Evolutionary conservation across 2,888 invertebrate species (phyloP).

Genomic region (Eilema sororculum): DNA sequence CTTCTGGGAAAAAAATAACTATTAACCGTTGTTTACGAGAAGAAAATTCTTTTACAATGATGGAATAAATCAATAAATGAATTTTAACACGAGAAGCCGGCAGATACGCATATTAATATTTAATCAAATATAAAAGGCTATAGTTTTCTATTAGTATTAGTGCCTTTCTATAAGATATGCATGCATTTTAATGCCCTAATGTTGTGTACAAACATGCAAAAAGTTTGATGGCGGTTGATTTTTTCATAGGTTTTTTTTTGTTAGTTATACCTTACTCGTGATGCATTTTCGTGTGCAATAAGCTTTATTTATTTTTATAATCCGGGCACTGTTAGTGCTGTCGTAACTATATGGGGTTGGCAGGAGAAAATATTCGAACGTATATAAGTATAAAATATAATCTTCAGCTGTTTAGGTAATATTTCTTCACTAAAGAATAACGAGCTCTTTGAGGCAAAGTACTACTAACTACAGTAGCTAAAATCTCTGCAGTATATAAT

Average conservation of each 20-base stretch:
- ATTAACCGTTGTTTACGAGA: constrained; percentile 18
- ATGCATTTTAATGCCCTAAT: constrained; percentile 65
- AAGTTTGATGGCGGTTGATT: constrained; percentile 54
- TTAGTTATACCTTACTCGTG: constrained; percentile 56
- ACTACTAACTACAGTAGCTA: neutral
- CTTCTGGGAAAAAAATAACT: constrained; percentile 25
- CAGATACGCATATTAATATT: constrained; percentile 42
- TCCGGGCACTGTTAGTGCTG: constrained; percentile 42
- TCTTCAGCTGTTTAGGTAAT: too few species aligned
- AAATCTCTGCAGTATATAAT: neutral
- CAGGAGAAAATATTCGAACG: neutral
- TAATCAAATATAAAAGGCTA: constrained; percentile 51
- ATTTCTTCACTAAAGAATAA: neutral
- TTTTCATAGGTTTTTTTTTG: constrained; percentile 59
- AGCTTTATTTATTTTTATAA: constrained; percentile 55
- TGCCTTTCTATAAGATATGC: constrained; percentile 70
- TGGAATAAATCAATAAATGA: constrained; percentile 18
- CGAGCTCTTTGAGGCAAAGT: neutral
- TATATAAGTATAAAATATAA: neutral
- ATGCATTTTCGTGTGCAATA: constrained; percentile 67
- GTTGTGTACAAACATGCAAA: constrained; percentile 59
- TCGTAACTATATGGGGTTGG: constrained; percentile 44
- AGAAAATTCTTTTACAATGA: constrained; percentile 1
- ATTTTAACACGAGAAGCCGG: constrained; percentile 39
- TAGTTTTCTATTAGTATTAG: constrained; percentile 60